Conservation (phyloP, 2,888 invertebrate species). For the Deilephila porcellus region DNA sequence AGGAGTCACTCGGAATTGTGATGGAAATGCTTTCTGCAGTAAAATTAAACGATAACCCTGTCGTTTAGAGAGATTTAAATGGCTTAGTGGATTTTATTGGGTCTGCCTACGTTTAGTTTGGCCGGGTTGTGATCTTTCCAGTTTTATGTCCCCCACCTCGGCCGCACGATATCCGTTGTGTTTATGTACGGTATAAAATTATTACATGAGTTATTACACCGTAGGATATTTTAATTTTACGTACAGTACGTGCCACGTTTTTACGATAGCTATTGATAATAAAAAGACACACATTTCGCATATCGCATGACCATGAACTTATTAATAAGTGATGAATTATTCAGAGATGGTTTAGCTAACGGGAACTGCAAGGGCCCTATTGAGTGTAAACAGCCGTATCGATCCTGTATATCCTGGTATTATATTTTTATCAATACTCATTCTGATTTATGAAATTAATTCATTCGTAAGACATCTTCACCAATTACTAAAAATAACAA, state of each 20-base stretch:
- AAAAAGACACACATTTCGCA: constrained; percentile 13
- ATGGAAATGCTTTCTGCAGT: constrained; percentile 85
- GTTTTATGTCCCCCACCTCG: constrained; percentile 64
- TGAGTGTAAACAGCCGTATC: background rate
- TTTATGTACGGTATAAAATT: constrained; percentile 44
- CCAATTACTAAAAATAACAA: too few relatives aligned
- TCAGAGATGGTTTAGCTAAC: background rate
- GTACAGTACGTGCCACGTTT: constrained; percentile 14
- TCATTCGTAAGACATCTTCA: too few relatives aligned
- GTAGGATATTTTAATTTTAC: constrained; percentile 23
- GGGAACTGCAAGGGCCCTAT: background rate
- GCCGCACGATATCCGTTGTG: constrained; percentile 50
- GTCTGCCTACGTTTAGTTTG: constrained; percentile 66
- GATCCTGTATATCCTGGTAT: background rate
- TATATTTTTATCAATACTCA: background rate
- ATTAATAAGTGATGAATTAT: constrained; percentile 4
- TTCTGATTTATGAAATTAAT: too few relatives aligned
- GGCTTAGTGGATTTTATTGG: constrained; percentile 78
- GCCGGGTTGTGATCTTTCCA: constrained; percentile 55
- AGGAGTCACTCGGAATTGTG: constrained; percentile 83
- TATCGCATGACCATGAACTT: constrained; percentile 9
- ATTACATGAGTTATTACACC: constrained; percentile 31
- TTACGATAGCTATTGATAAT: constrained; percentile 5
- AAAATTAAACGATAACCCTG: constrained; percentile 84
- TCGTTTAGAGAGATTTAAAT: constrained; percentile 83